Percentiles rank a stretch among this genome's conserved stretches.
These are phyloP conservation scores for Drosophila nikananu DNA, from an alignment of 1,140 invertebrate species.

Conservation along the genomic window DNA sequence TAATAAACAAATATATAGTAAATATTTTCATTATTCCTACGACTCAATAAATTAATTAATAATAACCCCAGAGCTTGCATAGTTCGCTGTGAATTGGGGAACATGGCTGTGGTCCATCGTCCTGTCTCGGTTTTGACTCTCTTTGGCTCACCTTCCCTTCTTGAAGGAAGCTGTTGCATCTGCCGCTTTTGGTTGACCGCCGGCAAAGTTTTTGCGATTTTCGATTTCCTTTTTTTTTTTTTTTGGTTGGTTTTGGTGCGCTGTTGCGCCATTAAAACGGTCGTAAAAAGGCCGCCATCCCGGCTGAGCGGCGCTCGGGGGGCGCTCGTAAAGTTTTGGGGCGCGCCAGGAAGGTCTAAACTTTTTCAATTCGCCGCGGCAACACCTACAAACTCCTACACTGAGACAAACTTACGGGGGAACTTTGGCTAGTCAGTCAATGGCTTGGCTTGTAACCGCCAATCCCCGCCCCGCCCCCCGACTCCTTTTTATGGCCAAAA, in stretches of 20 bases:
- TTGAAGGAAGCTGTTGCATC: slow-evolving; percentile 37
- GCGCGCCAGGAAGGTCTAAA: slow-evolving; percentile 54
- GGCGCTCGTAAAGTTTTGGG: slow-evolving; percentile 72
- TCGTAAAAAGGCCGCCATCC: slow-evolving; percentile 63
- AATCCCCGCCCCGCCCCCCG: no score
- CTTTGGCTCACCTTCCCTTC: slow-evolving; percentile 10
- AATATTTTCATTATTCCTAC: neutral
- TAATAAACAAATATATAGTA: no score
- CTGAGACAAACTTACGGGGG: slow-evolving; percentile 16
- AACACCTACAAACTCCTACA: slow-evolving; percentile 62
- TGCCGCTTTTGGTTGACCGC: slow-evolving; percentile 55
- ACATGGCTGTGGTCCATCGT: neutral
- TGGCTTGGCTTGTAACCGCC: slow-evolving; percentile 33
- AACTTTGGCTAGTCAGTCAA: slow-evolving; percentile 70
- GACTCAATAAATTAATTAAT: neutral
- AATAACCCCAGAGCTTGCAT: neutral
- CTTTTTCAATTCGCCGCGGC: slow-evolving; percentile 78
- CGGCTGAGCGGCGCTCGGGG: slow-evolving; percentile 23
- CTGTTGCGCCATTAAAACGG: slow-evolving; percentile 72
- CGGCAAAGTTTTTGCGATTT: slow-evolving; percentile 63
- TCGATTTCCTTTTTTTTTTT: slow-evolving; percentile 2
- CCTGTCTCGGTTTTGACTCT: slow-evolving; percentile 1
- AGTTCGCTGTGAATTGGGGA: neutral
- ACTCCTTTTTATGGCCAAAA: slow-evolving; percentile 69
- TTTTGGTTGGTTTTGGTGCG: slow-evolving; percentile 1